phyloP scores from a whole-genome alignment of 2,888 invertebrate species.

The Oscheius myriophilus region DNA sequence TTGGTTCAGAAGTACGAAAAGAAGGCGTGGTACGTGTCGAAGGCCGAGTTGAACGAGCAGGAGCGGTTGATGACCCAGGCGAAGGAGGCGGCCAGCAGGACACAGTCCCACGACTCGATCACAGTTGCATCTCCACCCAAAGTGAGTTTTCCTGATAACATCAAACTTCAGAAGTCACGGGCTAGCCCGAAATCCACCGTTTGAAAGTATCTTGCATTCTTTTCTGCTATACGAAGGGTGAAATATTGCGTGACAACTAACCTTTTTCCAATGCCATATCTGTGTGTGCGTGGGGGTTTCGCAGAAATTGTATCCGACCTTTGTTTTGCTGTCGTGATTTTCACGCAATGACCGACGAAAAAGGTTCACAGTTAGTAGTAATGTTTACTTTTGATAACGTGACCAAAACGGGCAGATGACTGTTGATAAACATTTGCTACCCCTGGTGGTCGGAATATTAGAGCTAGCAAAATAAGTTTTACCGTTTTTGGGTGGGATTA shows the following conservation, averaged over 20 bases:
- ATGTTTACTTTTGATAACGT: background rate
- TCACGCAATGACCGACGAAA: background rate
- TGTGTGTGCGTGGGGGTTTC: too few species aligned
- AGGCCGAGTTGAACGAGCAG: constrained; percentile 71
- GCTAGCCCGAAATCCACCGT: too few species aligned
- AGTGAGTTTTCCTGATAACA: background rate
- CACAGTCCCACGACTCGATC: constrained; percentile 2
- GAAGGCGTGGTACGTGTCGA: constrained; percentile 79
- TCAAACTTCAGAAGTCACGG: too few species aligned
- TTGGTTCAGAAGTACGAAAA: constrained; percentile 86
- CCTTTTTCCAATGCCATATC: too few species aligned
- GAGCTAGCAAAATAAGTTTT: too few species aligned
- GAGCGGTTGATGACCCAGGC: constrained; percentile 42
- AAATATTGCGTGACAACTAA: too few species aligned
- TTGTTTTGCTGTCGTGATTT: too few species aligned
- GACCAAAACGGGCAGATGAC: background rate
- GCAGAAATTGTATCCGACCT: too few species aligned
- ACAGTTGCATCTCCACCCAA: background rate
- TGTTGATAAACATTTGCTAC: too few species aligned
- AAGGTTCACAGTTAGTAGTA: background rate
- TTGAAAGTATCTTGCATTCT: background rate
- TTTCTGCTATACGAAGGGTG: background rate
- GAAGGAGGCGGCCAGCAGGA: constrained; percentile 28
- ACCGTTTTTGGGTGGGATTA: too few species aligned
- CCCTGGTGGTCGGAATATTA: too few species aligned